phyloP scores from a whole-genome alignment of 2,113 vertebrate species.

The Nesoenas mayeri region DNA sequence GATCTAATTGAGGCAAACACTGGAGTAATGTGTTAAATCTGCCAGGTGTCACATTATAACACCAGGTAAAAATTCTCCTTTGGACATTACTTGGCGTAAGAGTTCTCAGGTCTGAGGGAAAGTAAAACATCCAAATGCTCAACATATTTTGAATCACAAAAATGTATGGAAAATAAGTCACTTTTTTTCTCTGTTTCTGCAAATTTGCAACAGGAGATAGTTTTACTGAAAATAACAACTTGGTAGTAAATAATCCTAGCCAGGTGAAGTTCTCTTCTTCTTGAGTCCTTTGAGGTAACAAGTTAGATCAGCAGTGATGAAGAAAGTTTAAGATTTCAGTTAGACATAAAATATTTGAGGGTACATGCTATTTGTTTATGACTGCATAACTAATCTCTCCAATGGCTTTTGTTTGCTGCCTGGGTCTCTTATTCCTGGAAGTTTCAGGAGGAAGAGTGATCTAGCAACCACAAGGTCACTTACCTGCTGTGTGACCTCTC shows the following conservation, averaged over 20 bases:
- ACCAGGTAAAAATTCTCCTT: slow-evolving; percentile 39
- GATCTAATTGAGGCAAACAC: slow-evolving; percentile 60
- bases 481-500: not conserved
- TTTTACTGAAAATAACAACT: not conserved
- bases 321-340: not conserved
- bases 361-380: not conserved
- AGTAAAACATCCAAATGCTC: slow-evolving; percentile 36
- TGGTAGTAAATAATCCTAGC: not conserved
- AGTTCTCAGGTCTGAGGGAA: slow-evolving; percentile 38
- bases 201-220: not conserved
- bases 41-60: slow-evolving; percentile 51
- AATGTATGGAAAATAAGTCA: not conserved
- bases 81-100: slow-evolving; percentile 11
- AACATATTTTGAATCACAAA: slow-evolving; percentile 1
- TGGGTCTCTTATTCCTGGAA: not conserved
- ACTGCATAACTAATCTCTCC: not conserved
- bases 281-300: not conserved
- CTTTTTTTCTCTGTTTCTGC: not conserved
- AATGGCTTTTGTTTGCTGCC: not conserved
- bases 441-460: not conserved
- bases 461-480: not conserved
- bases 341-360: not conserved
- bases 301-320: not conserved
- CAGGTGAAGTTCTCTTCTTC: not conserved
- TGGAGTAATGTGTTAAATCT: slow-evolving; percentile 34